Evolutionary conservation across 2,888 invertebrate genomes (phyloP), one percentile per base, ranked within the genome.

Genomic region (Heterodera filipjevi): DNA sequence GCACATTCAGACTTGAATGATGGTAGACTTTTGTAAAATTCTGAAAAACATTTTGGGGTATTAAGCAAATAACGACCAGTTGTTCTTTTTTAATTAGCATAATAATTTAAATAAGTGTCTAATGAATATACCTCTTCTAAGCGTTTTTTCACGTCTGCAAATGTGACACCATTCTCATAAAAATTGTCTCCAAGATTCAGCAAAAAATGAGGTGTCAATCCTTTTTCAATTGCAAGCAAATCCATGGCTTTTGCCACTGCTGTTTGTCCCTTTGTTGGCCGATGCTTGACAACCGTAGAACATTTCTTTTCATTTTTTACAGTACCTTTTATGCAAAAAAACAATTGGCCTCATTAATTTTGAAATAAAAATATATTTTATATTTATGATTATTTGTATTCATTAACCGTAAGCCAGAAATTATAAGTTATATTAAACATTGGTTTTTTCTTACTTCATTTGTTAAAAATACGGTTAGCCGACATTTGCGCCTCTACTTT

Each of bases 241-340:
- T 30, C 59, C 59, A 59, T 59, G 27, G 59, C 59, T 27, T 68
- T 32, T 68, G 68, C 68, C 33, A 68, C 68, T 16, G 32, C 68
- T 35, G 3, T 19, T 35, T 68, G 68, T 22, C 33, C 33, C 33
- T 22, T 8, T 33, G 68, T 68, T n/a, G 68, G 32, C 6, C 68
- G 68, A 68, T 68, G 33, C 68, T 59, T 59, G 6, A 59, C 27
- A 6, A 59, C 59, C 53, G 53, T 53, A 53, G 53, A 22, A 53
- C 39, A 39, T 10, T 39, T 39, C n/a, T n/a, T n/a, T n/a, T n/a
- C n/a, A 39, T 39, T 39, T 39, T 39, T 39, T 12, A 1, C 39
- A n/a, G n/a, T n/a, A n/a, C n/a, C n/a, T n/a, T n/a, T n/a, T n/a
- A n/a, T n/a, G n/a, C n/a, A n/a, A n/a, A n/a, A n/a, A n/a, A n/a